phyloP scores from a whole-genome alignment of 2,113 vertebrate genomes.

The Gallinago paraguaiae region DNA sequence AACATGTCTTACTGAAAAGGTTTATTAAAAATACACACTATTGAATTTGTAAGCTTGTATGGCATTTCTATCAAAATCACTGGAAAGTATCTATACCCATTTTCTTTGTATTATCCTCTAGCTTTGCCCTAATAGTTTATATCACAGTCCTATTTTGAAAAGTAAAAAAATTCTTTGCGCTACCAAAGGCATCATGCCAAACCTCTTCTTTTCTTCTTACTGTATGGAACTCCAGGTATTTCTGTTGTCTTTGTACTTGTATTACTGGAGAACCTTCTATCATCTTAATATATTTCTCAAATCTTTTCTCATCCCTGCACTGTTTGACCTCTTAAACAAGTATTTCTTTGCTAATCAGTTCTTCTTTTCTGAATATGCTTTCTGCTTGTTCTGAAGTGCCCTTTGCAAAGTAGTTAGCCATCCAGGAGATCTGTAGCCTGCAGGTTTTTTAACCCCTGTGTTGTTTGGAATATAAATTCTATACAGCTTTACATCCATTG shows the following conservation, averaged over 20 bases:
- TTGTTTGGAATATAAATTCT: background rate
- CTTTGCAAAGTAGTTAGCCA: background rate
- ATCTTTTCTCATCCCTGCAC: background rate
- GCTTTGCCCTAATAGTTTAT: background rate
- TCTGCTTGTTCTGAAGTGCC: background rate
- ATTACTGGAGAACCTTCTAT: background rate
- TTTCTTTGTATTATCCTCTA: background rate
- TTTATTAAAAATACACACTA: background rate
- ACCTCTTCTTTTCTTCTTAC: background rate
- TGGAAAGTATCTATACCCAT: background rate
- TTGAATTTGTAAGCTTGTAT: background rate
- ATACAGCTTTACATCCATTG: background rate
- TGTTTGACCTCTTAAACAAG: background rate
- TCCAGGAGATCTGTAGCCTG: background rate
- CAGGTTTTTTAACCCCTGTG: background rate
- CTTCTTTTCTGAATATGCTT: background rate
- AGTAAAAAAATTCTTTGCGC: background rate
- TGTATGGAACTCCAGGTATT: background rate
- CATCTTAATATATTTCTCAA: background rate
- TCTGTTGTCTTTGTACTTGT: background rate
- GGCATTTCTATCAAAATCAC: background rate
- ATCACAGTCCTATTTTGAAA: background rate
- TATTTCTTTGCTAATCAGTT: background rate
- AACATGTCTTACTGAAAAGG: background rate
- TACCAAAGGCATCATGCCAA: background rate